Percentiles rank a stretch among this genome's conserved stretches.
These are phyloP conservation scores for Drosophila pseudotalamancana DNA, from an alignment of 2,888 invertebrate species.

Conservation along the genomic window DNA sequence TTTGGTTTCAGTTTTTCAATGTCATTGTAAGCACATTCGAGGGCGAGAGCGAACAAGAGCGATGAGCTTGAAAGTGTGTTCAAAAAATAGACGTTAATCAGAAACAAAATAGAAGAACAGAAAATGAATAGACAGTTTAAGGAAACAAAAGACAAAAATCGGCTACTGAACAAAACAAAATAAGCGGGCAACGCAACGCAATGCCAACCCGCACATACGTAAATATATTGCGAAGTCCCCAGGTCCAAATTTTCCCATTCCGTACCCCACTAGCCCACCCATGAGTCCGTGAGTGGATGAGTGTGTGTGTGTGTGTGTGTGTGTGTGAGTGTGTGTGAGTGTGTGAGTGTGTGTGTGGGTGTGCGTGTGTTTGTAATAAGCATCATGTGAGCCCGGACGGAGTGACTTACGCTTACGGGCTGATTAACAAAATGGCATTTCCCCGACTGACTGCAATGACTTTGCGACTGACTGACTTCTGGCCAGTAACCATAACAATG, in stretches of 20 bases:
- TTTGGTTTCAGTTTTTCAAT: constrained; percentile 32
- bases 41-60: constrained; percentile 40
- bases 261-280: background rate
- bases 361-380: constrained; percentile 47
- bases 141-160: constrained; percentile 21
- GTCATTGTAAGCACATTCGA: constrained; percentile 53
- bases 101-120: constrained; percentile 10
- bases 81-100: constrained; percentile 36
- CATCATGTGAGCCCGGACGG: constrained; percentile 57
- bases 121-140: constrained; percentile 3
- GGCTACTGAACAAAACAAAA: constrained; percentile 50
- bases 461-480: constrained; percentile 73
- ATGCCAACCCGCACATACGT: constrained; percentile 29
- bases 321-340: constrained; percentile 26
- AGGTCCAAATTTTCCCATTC: constrained; percentile 22
- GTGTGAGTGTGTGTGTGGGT: constrained; percentile 18
- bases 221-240: constrained; percentile 20
- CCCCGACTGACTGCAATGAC: constrained; percentile 50
- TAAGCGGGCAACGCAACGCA: constrained; percentile 43
- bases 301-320: constrained; percentile 20
- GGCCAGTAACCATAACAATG: constrained; percentile 77
- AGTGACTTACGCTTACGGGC: constrained; percentile 61
- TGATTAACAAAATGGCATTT: constrained; percentile 75
- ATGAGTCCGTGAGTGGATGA: too few species aligned
- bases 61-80: constrained; percentile 43